Conservation (phyloP, 1,140 invertebrate species). For the Sinella curviseta region DNA sequence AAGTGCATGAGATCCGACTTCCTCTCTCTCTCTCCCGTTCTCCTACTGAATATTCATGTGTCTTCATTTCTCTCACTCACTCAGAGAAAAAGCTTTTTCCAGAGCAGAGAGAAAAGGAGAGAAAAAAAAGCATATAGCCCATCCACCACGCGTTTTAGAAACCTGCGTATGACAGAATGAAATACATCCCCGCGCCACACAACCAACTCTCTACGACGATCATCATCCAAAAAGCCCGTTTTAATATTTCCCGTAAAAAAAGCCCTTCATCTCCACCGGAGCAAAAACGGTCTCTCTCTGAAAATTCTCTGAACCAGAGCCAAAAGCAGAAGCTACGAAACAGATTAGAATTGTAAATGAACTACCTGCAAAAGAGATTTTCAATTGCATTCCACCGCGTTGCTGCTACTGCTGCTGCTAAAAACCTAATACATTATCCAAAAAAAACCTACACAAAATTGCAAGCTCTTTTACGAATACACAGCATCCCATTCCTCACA, state of each 20-base stretch:
- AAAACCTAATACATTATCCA: background rate
- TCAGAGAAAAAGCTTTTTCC: background rate
- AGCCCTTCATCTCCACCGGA: background rate
- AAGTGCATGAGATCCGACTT: conserved; percentile 21
- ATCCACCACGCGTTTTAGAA: too few species aligned
- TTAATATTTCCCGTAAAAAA: background rate
- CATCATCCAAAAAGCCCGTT: background rate
- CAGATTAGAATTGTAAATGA: conserved; percentile 27
- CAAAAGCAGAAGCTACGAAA: conserved; percentile 10
- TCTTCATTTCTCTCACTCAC: background rate
- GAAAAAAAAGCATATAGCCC: too few species aligned
- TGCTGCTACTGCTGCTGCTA: background rate
- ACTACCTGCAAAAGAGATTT: conserved; percentile 25
- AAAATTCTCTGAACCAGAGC: conserved; percentile 21
- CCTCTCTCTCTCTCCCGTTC: too few species aligned
- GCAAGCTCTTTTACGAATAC: background rate
- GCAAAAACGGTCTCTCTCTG: background rate
- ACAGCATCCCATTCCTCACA: background rate
- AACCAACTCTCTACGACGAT: background rate
- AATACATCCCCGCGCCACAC: background rate
- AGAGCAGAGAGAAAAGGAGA: background rate
- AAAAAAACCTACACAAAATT: background rate
- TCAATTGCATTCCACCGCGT: conserved; percentile 9
- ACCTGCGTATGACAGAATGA: conserved; percentile 12
- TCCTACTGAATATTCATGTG: conserved; percentile 37